A percentile compares a stretch with the other conserved stretches of the same genome.
phyloP scores from a whole-genome alignment of 2,888 invertebrate species.

The Andrena flavipes region DNA sequence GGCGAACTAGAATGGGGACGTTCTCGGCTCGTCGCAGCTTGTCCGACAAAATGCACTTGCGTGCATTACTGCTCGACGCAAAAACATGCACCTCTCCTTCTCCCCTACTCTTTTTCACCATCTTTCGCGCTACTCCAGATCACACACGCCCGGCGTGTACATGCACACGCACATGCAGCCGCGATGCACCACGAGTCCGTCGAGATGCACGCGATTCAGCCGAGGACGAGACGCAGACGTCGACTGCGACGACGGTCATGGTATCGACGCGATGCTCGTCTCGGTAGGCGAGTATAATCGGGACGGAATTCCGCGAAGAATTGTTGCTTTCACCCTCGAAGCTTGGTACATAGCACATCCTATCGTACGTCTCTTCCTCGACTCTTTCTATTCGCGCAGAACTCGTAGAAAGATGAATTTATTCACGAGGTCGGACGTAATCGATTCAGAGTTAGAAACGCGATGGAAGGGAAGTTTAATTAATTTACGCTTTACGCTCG shows the following conservation, averaged over 20 bases:
- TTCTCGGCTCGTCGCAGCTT: conserved; percentile 73
- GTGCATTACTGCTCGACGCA: conserved; percentile 76
- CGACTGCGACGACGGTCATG: conserved; percentile 12
- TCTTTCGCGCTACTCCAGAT: conserved; percentile 45
- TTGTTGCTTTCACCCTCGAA: not conserved
- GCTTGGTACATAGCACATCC: not conserved
- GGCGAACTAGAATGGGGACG: conserved; percentile 82
- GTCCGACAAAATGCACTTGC: conserved; percentile 79
- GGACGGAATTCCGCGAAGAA: not conserved
- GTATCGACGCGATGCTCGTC: not conserved
- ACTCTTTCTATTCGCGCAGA: not conserved
- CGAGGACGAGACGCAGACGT: conserved; percentile 16
- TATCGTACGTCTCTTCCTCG: not conserved
- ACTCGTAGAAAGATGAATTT: conserved; percentile 15
- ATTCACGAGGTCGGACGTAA: conserved; percentile 7
- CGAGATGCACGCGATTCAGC: conserved; percentile 14
- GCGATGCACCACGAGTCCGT: conserved; percentile 35
- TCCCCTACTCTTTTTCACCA: conserved; percentile 45
- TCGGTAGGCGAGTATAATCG: not conserved
- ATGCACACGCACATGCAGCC: conserved; percentile 11
- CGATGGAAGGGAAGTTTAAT: not conserved
- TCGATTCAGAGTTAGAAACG: conserved; percentile 10
- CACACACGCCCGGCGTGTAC: conserved; percentile 8
- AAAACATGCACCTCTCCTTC: conserved; percentile 76
- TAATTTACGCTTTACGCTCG: not conserved